Base-by-base conservation (phyloP, 2,888 invertebrate species). In the Congeria kusceri region DNA sequence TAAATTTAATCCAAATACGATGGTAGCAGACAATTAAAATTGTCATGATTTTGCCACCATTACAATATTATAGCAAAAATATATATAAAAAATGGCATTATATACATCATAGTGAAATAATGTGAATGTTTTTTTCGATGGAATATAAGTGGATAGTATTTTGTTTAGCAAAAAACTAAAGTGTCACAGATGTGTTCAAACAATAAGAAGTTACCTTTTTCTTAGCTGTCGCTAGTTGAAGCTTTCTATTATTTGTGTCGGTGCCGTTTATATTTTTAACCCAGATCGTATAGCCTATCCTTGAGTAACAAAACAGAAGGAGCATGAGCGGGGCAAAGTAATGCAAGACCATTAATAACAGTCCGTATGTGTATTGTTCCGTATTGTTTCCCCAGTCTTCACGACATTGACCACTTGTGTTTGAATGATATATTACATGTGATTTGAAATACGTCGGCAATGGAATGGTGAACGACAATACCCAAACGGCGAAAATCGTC, bases 201-300 rank as follows among this genome's bases (percentile, higher is more conserved):
- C 3, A 39, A 39, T 5, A n/a, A 23, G n/a, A 53, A 62, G 92
- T 93, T 94, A 97, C 98, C 96, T 97, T 98, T 94, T 96, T 95
- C 93, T 98, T 98, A 2, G 97, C 97, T 83, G 96, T 95, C 18
- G 97, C 97, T 94, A 97, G 56, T 32, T 85, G 85, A 25, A 85
- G 71, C 32, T 83, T 77, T 25, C 85, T 59, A 57, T 79, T 77
- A 73, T 78, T 84, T 53, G 77, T 66, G 32, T 78, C 86, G 56
- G 71, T 77, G 20, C 82, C 85, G 23, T 77, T 97, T 20, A 97
- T 96, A 32, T 96, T 95, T 82, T 97, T 96, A n/a, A 97, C 97
- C 97, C 97, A 97, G 49, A 98, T 97, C 27, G 96, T 96, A 59
- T 96, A 95, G 0, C 96, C 97, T 78, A 98, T 98, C 86, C 96